Percentiles rank a stretch among this genome's conserved stretches.
Evolutionary conservation across 1,140 invertebrate genomes (phyloP).

Genomic region (Mercenaria mercenaria): DNA sequence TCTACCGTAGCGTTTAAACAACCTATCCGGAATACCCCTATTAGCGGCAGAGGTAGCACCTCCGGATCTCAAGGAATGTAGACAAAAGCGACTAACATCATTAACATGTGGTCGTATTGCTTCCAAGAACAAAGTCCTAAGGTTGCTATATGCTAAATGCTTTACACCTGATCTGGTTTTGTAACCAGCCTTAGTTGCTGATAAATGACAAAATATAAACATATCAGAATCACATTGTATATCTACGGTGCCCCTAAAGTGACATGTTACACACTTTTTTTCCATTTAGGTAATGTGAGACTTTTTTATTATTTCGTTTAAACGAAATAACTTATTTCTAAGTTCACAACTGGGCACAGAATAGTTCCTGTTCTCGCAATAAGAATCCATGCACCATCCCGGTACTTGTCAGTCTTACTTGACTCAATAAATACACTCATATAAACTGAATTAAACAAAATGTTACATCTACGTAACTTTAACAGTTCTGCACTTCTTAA

Average conservation of each 20-base stretch:
- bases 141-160: slow-evolving; percentile 31
- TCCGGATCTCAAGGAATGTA: neutral
- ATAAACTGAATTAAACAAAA: neutral
- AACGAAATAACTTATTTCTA: slow-evolving; percentile 28
- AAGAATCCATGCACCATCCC: slow-evolving; percentile 35
- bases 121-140: neutral
- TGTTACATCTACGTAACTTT: neutral
- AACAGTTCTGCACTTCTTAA: slow-evolving; percentile 46
- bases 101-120: slow-evolving; percentile 8
- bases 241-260: neutral
- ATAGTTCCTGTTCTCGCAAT: slow-evolving; percentile 40
- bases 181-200: neutral
- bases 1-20: slow-evolving; percentile 19
- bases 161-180: slow-evolving; percentile 22
- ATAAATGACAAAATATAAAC: slow-evolving; percentile 37
- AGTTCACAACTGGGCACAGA: slow-evolving; percentile 26
- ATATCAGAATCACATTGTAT: slow-evolving; percentile 24
- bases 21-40: slow-evolving; percentile 24
- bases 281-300: too few species aligned
- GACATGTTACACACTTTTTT: too few species aligned
- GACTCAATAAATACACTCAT: slow-evolving; percentile 22
- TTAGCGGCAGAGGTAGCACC: slow-evolving; percentile 38
- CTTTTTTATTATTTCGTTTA: too few species aligned
- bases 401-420: slow-evolving; percentile 41
- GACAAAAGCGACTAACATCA: neutral